Evolutionary conservation across 2,113 vertebrate genomes (phyloP).

Genomic region (Oncorhynchus kisutch): DNA sequence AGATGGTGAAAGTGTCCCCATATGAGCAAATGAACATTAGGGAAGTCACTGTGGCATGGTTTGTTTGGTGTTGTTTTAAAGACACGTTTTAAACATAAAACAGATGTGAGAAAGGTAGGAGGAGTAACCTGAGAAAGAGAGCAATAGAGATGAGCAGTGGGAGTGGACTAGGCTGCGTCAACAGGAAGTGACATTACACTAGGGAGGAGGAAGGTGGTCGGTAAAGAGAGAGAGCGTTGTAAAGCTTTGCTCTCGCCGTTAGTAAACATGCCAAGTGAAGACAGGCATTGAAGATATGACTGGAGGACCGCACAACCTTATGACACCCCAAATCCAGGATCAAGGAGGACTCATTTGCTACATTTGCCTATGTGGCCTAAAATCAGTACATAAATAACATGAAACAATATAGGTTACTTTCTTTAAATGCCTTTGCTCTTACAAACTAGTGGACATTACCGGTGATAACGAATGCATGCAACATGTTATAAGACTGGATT

Average conservation of each 20-base stretch:
- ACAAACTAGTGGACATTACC: neutral
- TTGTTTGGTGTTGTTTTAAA: no score
- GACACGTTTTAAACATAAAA: neutral
- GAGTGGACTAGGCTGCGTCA: neutral
- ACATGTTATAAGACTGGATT: constrained; percentile 30
- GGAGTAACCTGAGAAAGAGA: neutral
- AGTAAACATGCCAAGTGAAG: constrained; percentile 66
- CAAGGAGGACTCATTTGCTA: neutral
- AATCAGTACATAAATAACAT: no score
- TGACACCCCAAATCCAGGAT: constrained; percentile 51
- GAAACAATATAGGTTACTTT: neutral
- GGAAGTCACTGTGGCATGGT: no score
- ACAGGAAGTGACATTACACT: constrained; percentile 1
- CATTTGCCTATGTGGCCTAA: no score
- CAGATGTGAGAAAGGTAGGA: neutral
- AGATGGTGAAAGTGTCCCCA: no score
- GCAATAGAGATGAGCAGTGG: neutral
- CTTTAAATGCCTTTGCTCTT: neutral
- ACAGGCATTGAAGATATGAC: constrained; percentile 18
- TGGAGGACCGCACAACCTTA: constrained; percentile 28
- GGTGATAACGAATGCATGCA: neutral
- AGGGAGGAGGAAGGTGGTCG: constrained; percentile 7
- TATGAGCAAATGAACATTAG: no score
- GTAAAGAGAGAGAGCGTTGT: constrained; percentile 16
- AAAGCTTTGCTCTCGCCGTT: constrained; percentile 51